Percentiles rank a stretch among this genome's conserved stretches.
phyloP scores from a whole-genome alignment of 1,140 invertebrate genomes.

The Drosophila guanche region DNA sequence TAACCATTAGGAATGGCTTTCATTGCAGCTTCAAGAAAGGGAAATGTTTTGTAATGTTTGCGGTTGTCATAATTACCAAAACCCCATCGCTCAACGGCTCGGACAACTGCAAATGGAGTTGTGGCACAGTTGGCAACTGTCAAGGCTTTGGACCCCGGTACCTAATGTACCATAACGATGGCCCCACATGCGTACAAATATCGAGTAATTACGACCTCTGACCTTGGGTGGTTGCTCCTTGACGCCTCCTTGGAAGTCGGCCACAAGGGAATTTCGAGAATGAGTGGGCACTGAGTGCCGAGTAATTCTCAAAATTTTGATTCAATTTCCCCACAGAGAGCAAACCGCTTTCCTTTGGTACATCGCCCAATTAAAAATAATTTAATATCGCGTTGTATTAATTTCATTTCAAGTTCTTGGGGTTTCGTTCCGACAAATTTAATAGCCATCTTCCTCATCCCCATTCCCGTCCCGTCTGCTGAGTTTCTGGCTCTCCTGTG shows the following conservation, averaged over 20 bases:
- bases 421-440: slow-evolving; percentile 32
- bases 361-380: slow-evolving; percentile 69
- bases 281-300: slow-evolving; percentile 1
- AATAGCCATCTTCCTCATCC: slow-evolving; percentile 30
- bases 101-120: slow-evolving; percentile 21
- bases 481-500: slow-evolving; percentile 10
- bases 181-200: slow-evolving; percentile 43
- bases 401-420: slow-evolving; percentile 62
- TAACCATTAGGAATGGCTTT: slow-evolving; percentile 44
- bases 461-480: too few species aligned
- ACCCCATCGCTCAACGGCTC: slow-evolving; percentile 32
- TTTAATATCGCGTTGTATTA: slow-evolving; percentile 64
- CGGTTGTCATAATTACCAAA: slow-evolving; percentile 53
- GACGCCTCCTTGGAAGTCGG: too few species aligned
- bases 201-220: slow-evolving; percentile 56
- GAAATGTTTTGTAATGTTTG: slow-evolving; percentile 35
- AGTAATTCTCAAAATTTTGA: slow-evolving; percentile 51
- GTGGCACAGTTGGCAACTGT: slow-evolving; percentile 29
- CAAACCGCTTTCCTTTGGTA: slow-evolving; percentile 19
- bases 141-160: slow-evolving; percentile 13
- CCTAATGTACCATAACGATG: slow-evolving; percentile 43
- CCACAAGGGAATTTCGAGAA: neutral
- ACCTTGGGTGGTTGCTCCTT: slow-evolving; percentile 29
- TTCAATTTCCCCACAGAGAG: slow-evolving; percentile 59
- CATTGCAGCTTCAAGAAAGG: slow-evolving; percentile 6